Evolutionary conservation across 2,113 vertebrate genomes (phyloP).

Genomic region (Pterophyllum scalare): DNA sequence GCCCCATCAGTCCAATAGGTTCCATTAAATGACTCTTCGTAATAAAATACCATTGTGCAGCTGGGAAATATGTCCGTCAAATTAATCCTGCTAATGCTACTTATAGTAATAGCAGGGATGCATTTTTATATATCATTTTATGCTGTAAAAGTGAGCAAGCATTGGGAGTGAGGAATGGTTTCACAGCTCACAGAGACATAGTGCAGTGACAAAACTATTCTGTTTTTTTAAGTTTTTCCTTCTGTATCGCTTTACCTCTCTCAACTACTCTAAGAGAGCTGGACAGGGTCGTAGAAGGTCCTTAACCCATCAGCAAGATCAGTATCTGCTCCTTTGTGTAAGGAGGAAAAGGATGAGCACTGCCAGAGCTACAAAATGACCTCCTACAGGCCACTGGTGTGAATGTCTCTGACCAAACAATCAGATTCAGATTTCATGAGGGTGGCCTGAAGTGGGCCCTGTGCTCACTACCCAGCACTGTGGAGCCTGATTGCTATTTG

Average conservation of each 20-base stretch:
- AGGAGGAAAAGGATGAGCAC: too few species aligned
- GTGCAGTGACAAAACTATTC: background rate
- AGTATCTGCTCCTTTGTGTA: too few species aligned
- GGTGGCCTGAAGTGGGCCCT: too few species aligned
- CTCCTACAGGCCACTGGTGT: too few species aligned
- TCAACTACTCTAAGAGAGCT: background rate
- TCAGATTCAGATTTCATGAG: too few species aligned
- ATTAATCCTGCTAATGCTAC: conserved; percentile 30
- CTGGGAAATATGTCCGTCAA: background rate
- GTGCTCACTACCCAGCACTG: too few species aligned
- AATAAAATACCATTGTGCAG: background rate
- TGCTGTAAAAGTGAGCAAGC: background rate
- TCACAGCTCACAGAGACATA: background rate
- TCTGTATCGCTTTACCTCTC: background rate
- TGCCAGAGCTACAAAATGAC: too few species aligned
- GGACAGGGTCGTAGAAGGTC: too few species aligned
- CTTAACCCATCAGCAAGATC: too few species aligned
- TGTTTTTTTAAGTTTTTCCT: background rate
- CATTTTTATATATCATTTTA: background rate
- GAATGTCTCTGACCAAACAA: too few species aligned
- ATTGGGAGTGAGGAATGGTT: background rate
- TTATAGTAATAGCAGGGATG: background rate
- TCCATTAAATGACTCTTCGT: background rate
- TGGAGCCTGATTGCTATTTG: too few species aligned
- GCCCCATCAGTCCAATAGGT: conserved; percentile 2